These are phyloP conservation scores for Poeciliopsis occidentalis DNA, from an alignment of 2,113 vertebrate species.

Conservation along the genomic window DNA sequence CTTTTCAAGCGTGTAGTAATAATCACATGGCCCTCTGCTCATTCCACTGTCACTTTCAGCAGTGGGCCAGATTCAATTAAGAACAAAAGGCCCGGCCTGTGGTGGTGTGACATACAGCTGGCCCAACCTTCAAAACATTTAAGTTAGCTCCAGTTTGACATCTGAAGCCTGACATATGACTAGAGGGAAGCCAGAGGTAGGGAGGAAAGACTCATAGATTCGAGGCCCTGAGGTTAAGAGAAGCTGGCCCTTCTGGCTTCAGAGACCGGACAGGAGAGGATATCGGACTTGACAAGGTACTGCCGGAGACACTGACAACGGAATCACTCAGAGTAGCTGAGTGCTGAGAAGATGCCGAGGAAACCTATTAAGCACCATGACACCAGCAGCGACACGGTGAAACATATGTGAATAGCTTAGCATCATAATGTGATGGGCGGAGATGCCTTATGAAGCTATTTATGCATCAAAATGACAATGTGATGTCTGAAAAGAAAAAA, in stretches of 20 bases:
- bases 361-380: slow-evolving; percentile 50
- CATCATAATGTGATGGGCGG: slow-evolving; percentile 12
- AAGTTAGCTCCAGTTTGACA: slow-evolving; percentile 56
- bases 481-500: slow-evolving; percentile 1
- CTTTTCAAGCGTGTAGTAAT: slow-evolving; percentile 44
- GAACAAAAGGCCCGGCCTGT: slow-evolving; percentile 54
- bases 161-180: slow-evolving; percentile 51
- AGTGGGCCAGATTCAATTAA: slow-evolving; percentile 68
- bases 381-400: slow-evolving; percentile 28
- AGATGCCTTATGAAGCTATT: slow-evolving; percentile 1
- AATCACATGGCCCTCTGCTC: slow-evolving; percentile 58
- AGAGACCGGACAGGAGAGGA: slow-evolving; percentile 28
- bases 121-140: slow-evolving; percentile 61
- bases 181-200: slow-evolving; percentile 56
- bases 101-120: slow-evolving; percentile 62
- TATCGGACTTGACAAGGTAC: slow-evolving; percentile 62
- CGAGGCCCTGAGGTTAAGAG: slow-evolving; percentile 52
- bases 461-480: slow-evolving; percentile 12
- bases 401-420: slow-evolving; percentile 21
- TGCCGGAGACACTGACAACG: slow-evolving; percentile 33
- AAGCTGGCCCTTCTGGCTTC: slow-evolving; percentile 45
- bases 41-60: slow-evolving; percentile 63
- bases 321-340: slow-evolving; percentile 38
- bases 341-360: slow-evolving; percentile 34
- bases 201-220: slow-evolving; percentile 45